Evolutionary conservation across 2,113 vertebrate species (phyloP).

Genomic region (Aldabrachelys gigantea): DNA sequence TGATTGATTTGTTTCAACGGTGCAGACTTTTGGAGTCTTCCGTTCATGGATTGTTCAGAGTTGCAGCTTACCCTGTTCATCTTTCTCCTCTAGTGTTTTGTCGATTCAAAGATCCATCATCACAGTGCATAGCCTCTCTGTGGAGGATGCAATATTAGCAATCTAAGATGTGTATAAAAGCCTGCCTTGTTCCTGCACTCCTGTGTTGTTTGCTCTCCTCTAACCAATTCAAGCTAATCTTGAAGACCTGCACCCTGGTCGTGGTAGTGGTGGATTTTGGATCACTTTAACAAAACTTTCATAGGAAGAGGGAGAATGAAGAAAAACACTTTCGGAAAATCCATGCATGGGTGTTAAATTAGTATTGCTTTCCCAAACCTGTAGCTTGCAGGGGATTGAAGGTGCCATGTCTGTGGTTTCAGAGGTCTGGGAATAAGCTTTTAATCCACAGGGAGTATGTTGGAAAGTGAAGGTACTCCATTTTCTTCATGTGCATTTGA

Average conservation of each 20-base stretch:
- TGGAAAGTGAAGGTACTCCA: neutral
- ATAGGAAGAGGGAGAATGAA: neutral
- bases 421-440: accelerated
- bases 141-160: neutral
- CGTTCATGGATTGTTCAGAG: neutral
- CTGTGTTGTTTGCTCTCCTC: neutral
- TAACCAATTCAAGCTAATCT: accelerated
- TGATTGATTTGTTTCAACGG: neutral
- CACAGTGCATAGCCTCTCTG: neutral
- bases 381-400: neutral
- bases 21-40: neutral
- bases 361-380: neutral
- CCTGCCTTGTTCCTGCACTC: accelerated
- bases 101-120: neutral
- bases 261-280: accelerated
- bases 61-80: neutral
- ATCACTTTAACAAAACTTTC: neutral
- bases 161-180: accelerated
- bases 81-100: neutral
- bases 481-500: neutral
- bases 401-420: neutral
- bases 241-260: accelerated
- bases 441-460: accelerated
- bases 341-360: neutral
- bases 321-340: neutral